Evolutionary conservation across 2,888 invertebrate species (phyloP).

Genomic region (Phytoseiulus persimilis): DNA sequence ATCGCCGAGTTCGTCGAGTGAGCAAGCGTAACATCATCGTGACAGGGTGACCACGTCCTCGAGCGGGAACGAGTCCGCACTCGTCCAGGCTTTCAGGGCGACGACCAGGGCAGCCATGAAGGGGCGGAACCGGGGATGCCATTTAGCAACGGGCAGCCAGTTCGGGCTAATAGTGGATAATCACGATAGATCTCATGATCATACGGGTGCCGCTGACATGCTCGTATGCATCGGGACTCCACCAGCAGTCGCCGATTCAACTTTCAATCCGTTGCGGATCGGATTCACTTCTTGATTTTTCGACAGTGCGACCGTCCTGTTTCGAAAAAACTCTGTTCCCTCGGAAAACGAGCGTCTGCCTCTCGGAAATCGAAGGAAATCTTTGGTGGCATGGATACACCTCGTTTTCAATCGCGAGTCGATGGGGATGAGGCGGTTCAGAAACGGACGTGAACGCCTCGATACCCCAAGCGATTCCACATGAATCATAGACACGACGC

Average conservation of each 20-base stretch:
- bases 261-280: background rate
- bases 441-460: too few relatives aligned
- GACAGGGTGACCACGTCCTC: background rate
- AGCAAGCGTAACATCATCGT: slow-evolving; percentile 5
- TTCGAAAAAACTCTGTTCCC: too few relatives aligned
- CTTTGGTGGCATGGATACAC: too few relatives aligned
- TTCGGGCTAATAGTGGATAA: slow-evolving; percentile 5
- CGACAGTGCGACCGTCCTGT: too few relatives aligned
- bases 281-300: background rate
- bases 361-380: too few relatives aligned
- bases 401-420: too few relatives aligned
- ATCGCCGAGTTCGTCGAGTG: background rate
- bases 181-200: slow-evolving; percentile 5
- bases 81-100: background rate
- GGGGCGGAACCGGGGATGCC: background rate
- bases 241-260: background rate
- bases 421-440: too few relatives aligned
- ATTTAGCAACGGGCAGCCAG: background rate
- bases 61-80: background rate
- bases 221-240: background rate
- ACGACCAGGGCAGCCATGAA: background rate
- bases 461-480: too few relatives aligned
- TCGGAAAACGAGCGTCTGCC: too few relatives aligned
- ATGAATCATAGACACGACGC: too few relatives aligned
- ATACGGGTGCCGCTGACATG: background rate